Evolutionary conservation across 1,140 invertebrate species (phyloP).

Genomic region (Drosophila bocki): DNA sequence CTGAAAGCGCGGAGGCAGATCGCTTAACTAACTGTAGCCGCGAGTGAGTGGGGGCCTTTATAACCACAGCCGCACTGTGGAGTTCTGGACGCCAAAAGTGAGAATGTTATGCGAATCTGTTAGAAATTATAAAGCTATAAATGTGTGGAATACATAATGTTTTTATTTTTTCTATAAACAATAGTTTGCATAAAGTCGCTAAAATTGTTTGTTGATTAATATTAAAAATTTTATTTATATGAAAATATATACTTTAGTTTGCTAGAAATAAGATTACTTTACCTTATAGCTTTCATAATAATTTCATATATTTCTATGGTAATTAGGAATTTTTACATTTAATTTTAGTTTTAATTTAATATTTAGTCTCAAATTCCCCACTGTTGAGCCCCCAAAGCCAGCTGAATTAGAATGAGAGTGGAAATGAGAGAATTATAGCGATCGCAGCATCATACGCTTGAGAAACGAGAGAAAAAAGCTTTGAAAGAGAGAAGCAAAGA

Average conservation of each 20-base stretch:
- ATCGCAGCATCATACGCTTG: not conserved
- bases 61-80: conserved; percentile 12
- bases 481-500: not conserved
- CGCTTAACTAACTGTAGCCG: conserved; percentile 16
- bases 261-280: not conserved
- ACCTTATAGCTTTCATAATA: not conserved
- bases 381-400: not conserved
- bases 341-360: not conserved
- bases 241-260: not conserved
- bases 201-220: too few relatives aligned
- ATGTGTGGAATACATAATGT: too few relatives aligned
- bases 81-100: too few relatives aligned
- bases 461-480: not conserved
- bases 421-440: not conserved
- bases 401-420: not conserved
- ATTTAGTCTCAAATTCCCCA: not conserved
- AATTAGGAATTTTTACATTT: not conserved
- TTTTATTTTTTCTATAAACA: too few relatives aligned
- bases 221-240: not conserved
- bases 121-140: not conserved
- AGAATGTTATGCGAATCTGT: not conserved
- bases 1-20: conserved; percentile 11
- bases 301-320: not conserved
- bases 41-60: conserved; percentile 19
- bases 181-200: too few relatives aligned